Base-by-base conservation (phyloP, 2,888 invertebrate genomes). In the Lepidocyrtinus sp. region DNA sequence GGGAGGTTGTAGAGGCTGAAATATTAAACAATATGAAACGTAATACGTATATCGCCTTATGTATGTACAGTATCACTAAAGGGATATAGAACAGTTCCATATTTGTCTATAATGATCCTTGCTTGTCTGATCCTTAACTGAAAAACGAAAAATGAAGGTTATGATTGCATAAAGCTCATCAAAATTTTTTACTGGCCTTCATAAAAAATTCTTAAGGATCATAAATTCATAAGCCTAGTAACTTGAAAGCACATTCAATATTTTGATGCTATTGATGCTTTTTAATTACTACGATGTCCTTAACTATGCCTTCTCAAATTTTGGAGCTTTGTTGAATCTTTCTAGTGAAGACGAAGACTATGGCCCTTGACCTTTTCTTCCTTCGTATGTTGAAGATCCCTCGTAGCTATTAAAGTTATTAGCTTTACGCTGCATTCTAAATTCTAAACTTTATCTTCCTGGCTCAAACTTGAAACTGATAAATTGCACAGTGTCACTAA, bases 401-500 rank as follows among this genome's bases (percentile, higher is more conserved):
- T 36, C 5, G 5, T 12, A 36, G 36, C 36, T 36, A 36, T 36
- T 36, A 7, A 36, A 12, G 36, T 36, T 36, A 36, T 36, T 36
- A 36, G 5, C 5, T 36, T 36, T 36, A n/a, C n/a, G n/a, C n/a
- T n/a, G n/a, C n/a, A n/a, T n/a, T n/a, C n/a, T n/a, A n/a, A n/a
- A n/a, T n/a, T n/a, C n/a, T n/a, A n/a, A n/a, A n/a, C n/a, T n/a
- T n/a, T n/a, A n/a, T n/a, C n/a, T n/a, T n/a, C n/a, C n/a, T n/a
- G n/a, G n/a, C n/a, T n/a, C n/a, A 5, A 36, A 12, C 36, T 36
- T 36, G 36, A 36, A 36, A 46, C 24, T 50, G 24, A 68, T 68
- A 68, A 68, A 68, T 68, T 68, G 68, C 7, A 15, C 24, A 25
- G 50, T 68, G 55, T 68, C 55, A 68, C n/a, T n/a, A n/a, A n/a